Base-by-base conservation (phyloP, 2,797 vertebrate species). In the Cossypha heuglini region DNA sequence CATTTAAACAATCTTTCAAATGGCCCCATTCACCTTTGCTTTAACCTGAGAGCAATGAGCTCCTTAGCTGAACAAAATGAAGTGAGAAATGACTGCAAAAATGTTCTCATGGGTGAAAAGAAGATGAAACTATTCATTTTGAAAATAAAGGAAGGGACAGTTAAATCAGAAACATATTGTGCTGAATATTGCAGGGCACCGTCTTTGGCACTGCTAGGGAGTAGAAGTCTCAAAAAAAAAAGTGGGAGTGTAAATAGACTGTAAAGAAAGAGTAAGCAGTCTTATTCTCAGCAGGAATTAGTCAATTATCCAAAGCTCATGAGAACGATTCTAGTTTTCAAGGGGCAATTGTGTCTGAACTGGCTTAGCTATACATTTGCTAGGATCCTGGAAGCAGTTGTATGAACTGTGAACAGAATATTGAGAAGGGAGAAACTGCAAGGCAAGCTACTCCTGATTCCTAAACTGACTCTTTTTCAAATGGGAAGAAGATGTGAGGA, bases 301-400 rank as follows among this genome's bases (percentile, higher is more conserved):
- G 83, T 74, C 61, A 94, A 59, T 54, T 81, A 72, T 87, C 94
- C 88, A 96, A 95, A 91, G 33, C 89, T 92, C 86, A 54, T 92
- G 90, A 91, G 88, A 94, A 92, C 1, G 0, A 79, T 86, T 55
- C 67, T 37, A 90, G 63, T 85, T 90, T 88, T 94, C 83, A 96
- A 96, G 91, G 67, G 46, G 35, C 67, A 93, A 94, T 94, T 94
- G 87, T 96, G 72, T 73, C 62, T 4, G 0, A 94, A 88, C 90
- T 96, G 86, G 94, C 93, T 96, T 76, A 61, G 52, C 76, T 95
- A 96, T 97, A 95, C 86, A 58, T 97, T 94, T 87, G 26, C 58
- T 86, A 69, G 45, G 71, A 93, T 79, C 67, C 91, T 96, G 94
- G 85, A 96, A 95, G 52, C 59, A 85, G 51, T 93, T 68, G 48